Percentiles rank a stretch among this genome's conserved stretches.
These are phyloP conservation scores for Cossypha dichroa DNA, from an alignment of 2,797 vertebrate species.

Conservation along the genomic window DNA sequence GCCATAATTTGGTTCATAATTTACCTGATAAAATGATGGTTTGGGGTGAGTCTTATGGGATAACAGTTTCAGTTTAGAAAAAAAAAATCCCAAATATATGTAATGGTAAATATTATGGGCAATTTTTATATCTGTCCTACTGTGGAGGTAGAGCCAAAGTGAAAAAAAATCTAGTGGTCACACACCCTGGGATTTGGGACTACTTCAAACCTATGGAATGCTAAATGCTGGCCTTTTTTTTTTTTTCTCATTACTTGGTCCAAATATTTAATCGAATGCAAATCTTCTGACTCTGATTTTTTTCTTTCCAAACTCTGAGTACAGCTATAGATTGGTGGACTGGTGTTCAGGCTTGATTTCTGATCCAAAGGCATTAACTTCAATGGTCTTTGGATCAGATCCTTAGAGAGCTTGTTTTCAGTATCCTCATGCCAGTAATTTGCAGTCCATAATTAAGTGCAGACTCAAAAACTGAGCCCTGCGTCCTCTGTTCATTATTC, in stretches of 20 bases:
- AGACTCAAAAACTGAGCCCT: background rate
- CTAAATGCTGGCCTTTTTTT: background rate
- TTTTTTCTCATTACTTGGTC: background rate
- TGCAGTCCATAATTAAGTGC: background rate
- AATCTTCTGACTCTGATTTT: background rate
- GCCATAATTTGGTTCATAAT: background rate
- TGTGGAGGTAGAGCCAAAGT: background rate
- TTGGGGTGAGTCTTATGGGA: background rate
- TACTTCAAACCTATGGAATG: background rate
- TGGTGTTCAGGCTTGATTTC: background rate
- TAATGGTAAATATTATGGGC: background rate
- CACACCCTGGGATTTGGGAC: background rate
- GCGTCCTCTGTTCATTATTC: background rate
- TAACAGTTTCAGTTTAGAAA: background rate
- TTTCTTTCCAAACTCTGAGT: background rate
- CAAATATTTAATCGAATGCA: background rate
- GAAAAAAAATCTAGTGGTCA: background rate
- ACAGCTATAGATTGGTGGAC: background rate
- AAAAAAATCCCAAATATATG: background rate
- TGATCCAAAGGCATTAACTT: background rate
- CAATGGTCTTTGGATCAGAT: background rate
- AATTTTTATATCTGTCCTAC: background rate
- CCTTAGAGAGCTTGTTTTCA: background rate
- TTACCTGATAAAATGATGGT: background rate
- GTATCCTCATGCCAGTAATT: background rate